Percentiles rank a stretch among this genome's conserved stretches.
phyloP scores from a whole-genome alignment of 2,797 vertebrate genomes.

The Eulemur coronatus region DNA sequence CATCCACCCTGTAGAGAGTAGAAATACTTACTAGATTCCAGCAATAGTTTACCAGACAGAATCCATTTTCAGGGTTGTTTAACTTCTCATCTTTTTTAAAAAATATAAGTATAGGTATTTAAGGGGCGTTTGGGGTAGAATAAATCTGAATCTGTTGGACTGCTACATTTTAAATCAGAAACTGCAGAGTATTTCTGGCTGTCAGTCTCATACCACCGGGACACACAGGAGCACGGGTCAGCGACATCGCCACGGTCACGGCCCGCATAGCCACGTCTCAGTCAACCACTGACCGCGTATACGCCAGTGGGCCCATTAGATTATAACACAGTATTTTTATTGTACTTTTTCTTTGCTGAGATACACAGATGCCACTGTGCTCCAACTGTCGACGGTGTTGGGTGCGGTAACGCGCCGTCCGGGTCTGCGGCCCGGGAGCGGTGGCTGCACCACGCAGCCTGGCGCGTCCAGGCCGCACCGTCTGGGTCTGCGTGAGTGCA shows the following conservation, averaged over 20 bases:
- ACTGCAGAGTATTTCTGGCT: background rate
- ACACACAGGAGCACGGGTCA: background rate
- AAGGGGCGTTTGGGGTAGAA: background rate
- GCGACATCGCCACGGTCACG: background rate
- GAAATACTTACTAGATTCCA: background rate
- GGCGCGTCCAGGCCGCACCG: too few species aligned
- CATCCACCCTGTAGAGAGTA: background rate
- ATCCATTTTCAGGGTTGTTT: background rate
- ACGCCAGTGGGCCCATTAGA: too few species aligned
- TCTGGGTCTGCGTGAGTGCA: too few species aligned
- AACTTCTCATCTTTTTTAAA: background rate
- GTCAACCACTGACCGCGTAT: too few species aligned
- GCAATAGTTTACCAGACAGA: background rate
- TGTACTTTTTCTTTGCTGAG: background rate
- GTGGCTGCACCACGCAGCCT: too few species aligned
- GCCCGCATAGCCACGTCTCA: too few species aligned
- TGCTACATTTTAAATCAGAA: background rate
- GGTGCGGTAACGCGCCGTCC: background rate
- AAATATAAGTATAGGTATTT: background rate
- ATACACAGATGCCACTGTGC: background rate
- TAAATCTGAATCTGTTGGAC: background rate
- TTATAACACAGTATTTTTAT: background rate
- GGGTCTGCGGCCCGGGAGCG: too few species aligned
- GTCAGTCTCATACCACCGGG: background rate
- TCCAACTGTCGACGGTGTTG: accelerated